Conservation (phyloP, 2,113 vertebrate genomes). For the Podarcis muralis region DNA sequence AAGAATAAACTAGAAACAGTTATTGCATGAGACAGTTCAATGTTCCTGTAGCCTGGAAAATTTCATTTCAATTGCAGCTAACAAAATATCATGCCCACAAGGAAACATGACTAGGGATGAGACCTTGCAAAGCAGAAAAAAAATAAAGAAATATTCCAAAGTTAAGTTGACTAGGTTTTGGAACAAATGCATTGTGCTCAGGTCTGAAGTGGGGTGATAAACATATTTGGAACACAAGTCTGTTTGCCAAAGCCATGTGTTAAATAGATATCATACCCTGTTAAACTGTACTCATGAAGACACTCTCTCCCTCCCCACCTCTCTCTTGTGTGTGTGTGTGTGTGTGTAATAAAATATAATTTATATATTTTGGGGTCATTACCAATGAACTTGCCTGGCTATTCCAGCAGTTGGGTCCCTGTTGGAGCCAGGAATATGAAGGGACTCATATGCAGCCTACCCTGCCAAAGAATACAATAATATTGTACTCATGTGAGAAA, state of each 20-base stretch:
- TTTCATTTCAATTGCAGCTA: slow-evolving; percentile 47
- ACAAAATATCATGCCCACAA: slow-evolving; percentile 32
- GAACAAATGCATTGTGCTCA: slow-evolving; percentile 36
- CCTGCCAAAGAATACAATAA: no score
- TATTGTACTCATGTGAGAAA: no score
- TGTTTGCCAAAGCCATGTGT: slow-evolving; percentile 31
- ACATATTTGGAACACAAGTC: slow-evolving; percentile 45
- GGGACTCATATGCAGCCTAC: no score
- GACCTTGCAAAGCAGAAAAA: slow-evolving; percentile 35
- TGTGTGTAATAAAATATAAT: no score
- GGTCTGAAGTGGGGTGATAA: slow-evolving; percentile 29
- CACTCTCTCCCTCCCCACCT: no score
- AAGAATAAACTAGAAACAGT: slow-evolving; percentile 57
- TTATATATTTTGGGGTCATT: no score
- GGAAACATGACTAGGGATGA: slow-evolving; percentile 31
- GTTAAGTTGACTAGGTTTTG: slow-evolving; percentile 29
- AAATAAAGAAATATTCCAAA: slow-evolving; percentile 34
- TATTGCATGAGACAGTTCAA: slow-evolving; percentile 47
- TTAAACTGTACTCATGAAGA: no score
- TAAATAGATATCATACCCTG: not conserved
- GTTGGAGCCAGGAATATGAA: no score
- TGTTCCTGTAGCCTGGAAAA: slow-evolving; percentile 36
- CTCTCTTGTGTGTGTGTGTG: no score
- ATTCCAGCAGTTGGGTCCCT: no score
- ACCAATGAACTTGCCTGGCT: no score